phyloP scores from a whole-genome alignment of 2,797 vertebrate genomes.

The Anguilla megastoma region DNA sequence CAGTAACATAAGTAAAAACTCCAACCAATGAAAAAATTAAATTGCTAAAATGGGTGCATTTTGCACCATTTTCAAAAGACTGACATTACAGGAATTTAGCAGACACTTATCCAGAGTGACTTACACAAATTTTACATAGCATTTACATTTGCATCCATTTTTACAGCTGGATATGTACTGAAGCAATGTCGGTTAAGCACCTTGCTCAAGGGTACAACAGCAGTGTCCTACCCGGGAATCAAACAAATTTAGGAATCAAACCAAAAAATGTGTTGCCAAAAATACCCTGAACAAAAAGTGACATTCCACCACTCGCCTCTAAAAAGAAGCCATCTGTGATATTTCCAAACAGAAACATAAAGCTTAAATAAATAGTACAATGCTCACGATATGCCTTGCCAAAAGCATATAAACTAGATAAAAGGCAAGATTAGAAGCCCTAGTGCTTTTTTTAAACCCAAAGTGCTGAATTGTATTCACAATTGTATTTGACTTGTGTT shows the following conservation, averaged over 20 bases:
- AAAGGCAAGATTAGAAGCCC: background rate
- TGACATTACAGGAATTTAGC: background rate
- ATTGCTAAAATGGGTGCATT: background rate
- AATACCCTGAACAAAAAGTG: background rate
- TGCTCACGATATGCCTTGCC: background rate
- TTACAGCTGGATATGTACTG: no score
- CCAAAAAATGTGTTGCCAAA: background rate
- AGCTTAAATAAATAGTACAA: background rate
- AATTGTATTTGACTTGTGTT: background rate
- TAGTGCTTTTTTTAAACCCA: background rate
- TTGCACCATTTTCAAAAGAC: background rate
- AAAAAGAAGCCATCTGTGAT: background rate
- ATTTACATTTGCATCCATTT: no score
- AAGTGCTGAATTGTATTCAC: background rate
- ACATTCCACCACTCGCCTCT: background rate
- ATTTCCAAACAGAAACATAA: background rate
- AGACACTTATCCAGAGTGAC: background rate
- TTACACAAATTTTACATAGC: no score
- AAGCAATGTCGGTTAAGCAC: no score
- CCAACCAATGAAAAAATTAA: background rate
- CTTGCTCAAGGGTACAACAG: no score
- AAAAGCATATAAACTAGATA: background rate
- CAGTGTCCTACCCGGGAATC: no score
- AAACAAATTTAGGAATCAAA: background rate
- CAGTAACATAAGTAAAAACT: background rate